phyloP scores from a whole-genome alignment of 1,140 invertebrate genomes.

The Sogatella furcifera region DNA sequence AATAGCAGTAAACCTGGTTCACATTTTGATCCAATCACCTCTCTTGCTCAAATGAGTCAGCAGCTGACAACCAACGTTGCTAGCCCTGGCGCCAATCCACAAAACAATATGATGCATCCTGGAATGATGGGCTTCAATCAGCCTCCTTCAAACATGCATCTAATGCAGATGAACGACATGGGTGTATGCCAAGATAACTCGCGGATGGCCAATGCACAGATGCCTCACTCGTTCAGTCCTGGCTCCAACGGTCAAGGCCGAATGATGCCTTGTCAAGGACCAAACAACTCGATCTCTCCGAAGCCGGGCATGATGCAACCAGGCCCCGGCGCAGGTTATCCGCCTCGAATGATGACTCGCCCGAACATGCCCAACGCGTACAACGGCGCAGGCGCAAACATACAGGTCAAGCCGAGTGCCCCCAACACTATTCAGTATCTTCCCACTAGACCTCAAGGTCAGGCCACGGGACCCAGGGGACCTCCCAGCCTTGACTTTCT shows the following conservation, averaged over 20 bases:
- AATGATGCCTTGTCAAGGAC: constrained; percentile 5
- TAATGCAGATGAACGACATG: constrained; percentile 40
- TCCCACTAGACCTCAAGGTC: constrained; percentile 72
- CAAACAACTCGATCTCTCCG: constrained; percentile 32
- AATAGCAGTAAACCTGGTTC: constrained; percentile 38
- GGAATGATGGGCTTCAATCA: constrained; percentile 41
- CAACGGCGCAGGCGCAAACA: constrained; percentile 65
- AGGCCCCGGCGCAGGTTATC: constrained; percentile 19
- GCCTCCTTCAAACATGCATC: constrained; percentile 35
- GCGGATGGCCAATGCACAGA: constrained; percentile 28
- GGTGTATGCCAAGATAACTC: constrained; percentile 35
- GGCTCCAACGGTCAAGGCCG: constrained; percentile 33
- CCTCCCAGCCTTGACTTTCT: constrained; percentile 87
- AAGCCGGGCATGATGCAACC: constrained; percentile 35
- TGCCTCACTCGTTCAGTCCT: constrained; percentile 27
- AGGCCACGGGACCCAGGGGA: constrained; percentile 51
- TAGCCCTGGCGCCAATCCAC: constrained; percentile 39
- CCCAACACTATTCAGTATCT: constrained; percentile 97
- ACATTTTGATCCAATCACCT: constrained; percentile 85
- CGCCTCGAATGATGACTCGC: constrained; percentile 17
- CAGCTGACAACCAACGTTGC: constrained; percentile 69
- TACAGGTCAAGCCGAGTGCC: constrained; percentile 90
- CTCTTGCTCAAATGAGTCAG: constrained; percentile 87
- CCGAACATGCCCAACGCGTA: constrained; percentile 47
- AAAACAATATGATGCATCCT: constrained; percentile 32